phyloP scores from a whole-genome alignment of 2,113 vertebrate species.

The Xenopus borealis region DNA sequence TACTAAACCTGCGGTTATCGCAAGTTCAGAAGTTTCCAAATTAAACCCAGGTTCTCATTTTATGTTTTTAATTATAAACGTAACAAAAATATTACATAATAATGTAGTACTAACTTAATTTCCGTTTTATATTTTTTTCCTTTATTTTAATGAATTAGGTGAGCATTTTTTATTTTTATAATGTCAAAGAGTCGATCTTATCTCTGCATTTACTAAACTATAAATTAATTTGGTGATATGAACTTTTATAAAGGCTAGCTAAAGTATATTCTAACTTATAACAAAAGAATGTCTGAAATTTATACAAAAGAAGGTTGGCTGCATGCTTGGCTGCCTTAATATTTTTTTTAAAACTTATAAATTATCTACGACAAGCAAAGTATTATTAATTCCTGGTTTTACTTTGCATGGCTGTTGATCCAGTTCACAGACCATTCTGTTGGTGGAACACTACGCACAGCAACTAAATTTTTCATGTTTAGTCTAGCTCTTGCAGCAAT shows the following conservation, averaged over 20 bases:
- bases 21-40: background rate
- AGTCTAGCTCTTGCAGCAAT: too few relatives aligned
- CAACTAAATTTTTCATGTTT: too few relatives aligned
- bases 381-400: too few relatives aligned
- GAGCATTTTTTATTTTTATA: background rate
- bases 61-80: background rate
- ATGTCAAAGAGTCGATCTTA: background rate
- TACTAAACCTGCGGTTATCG: background rate
- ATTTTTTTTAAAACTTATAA: too few relatives aligned
- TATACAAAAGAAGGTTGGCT: background rate
- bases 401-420: too few relatives aligned
- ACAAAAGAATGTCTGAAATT: background rate
- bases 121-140: background rate
- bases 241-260: background rate
- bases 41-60: background rate
- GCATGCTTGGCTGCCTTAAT: too few relatives aligned
- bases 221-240: background rate
- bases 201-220: background rate
- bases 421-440: too few relatives aligned
- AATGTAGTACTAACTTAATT: background rate
- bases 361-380: too few relatives aligned
- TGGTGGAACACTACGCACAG: too few relatives aligned
- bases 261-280: background rate
- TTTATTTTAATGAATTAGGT: too few relatives aligned
- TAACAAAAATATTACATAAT: background rate